Evolutionary conservation across 2,113 vertebrate species (phyloP), one percentile per base, ranked within the genome.

Genomic region (Hiodon alosoides): DNA sequence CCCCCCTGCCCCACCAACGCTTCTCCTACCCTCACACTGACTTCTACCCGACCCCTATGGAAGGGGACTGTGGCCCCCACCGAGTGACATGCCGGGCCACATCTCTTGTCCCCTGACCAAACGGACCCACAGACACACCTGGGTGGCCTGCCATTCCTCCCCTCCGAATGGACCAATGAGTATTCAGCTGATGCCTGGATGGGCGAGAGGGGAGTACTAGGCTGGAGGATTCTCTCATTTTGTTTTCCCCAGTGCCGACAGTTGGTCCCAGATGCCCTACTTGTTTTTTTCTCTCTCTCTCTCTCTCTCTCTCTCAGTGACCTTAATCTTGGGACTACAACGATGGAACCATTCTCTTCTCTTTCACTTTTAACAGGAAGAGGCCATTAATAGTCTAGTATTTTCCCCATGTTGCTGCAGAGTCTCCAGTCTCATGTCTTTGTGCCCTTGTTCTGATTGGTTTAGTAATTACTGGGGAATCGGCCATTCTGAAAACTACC

Each of bases 281-380:
- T 55, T 74, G 66, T 50, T 55, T 31, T 10, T 80, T 11, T 55
- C 67, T 64, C 79, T 74, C 79, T 76, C 80, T 78, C 79, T 84
- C 78, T 80, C 31, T 31, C 31, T 31, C 31, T 71, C 67, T 64
- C 57, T 72, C 64, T 69, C 81, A 76, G 74, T 72, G 74, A 83
- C 82, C 80, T 83, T 79, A 70, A 73, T 82, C 81, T 79, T 79
- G 77, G 74, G 85, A 76, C 78, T 82, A 65, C 79, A 73, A 67
- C 76, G 16, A 69, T 50, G n/a, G 65, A 52, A 67, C n/a, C 31
- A 51, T 50, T 62, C 5, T 61, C 57, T 62, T 61, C 60, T 4
- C 46, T 51, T 58, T 60, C 51, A 51, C 64, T 74, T 67, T 55
- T 48, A 17, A 53, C 13, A 4, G 51, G 17, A 4, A 47, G 65